phyloP scores from a whole-genome alignment of 2,113 vertebrate species.

The Chaetura pelagica region DNA sequence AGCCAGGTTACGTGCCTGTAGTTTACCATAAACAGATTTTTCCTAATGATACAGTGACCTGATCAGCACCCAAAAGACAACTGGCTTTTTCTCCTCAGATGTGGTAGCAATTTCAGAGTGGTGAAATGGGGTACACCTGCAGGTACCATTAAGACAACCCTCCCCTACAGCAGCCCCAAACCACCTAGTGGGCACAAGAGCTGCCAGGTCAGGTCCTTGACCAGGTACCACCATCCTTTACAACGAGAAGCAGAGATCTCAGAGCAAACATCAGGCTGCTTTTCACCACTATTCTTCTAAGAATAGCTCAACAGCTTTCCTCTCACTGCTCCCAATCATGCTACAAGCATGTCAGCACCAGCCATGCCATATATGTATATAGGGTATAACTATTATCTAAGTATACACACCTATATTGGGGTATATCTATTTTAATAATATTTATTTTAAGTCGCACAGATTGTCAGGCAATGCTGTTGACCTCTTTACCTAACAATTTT shows the following conservation, averaged over 20 bases:
- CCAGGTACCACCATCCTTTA: background rate
- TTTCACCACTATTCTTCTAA: background rate
- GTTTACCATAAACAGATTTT: background rate
- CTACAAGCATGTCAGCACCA: background rate
- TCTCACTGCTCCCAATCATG: background rate
- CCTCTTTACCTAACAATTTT: background rate
- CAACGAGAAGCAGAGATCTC: background rate
- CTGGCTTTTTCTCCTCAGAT: background rate
- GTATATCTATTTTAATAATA: background rate
- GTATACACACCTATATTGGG: accelerated
- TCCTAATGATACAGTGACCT: background rate
- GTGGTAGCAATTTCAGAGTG: background rate
- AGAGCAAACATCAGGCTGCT: background rate
- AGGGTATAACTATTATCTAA: background rate
- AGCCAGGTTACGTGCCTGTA: background rate
- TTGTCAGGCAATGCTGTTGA: background rate
- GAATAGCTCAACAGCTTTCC: background rate
- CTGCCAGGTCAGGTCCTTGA: background rate
- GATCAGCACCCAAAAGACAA: background rate
- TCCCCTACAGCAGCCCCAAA: background rate
- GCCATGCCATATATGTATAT: too few relatives aligned
- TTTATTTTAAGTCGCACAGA: background rate
- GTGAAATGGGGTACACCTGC: background rate
- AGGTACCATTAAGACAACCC: background rate
- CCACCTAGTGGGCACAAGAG: accelerated